Evolutionary conservation across 2,797 vertebrate genomes (phyloP).

Genomic region (Steatocranus sp.): DNA sequence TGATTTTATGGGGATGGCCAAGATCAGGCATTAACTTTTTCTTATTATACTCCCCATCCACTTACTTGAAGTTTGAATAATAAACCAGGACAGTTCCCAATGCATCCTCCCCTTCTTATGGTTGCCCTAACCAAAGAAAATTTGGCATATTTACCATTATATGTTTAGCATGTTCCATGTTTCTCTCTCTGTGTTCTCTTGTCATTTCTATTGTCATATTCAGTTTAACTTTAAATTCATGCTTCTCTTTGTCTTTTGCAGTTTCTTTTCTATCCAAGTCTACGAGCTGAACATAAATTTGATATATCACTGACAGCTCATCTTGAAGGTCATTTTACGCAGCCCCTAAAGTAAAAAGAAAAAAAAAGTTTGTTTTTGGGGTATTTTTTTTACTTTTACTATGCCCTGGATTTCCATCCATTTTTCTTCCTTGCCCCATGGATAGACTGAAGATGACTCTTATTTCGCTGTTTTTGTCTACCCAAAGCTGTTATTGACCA

Average conservation of each 20-base stretch:
- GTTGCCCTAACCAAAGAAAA: background rate
- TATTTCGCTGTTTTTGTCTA: background rate
- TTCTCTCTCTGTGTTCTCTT: background rate
- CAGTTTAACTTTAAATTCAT: background rate
- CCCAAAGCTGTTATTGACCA: background rate
- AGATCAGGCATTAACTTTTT: background rate
- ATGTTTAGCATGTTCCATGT: background rate
- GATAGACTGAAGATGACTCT: background rate
- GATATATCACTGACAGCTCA: background rate
- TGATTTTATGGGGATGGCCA: background rate
- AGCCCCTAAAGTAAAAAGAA: background rate
- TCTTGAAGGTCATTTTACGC: background rate
- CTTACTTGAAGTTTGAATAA: background rate
- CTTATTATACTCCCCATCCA: rapidly evolving
- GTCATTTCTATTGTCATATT: background rate
- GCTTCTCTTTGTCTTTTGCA: background rate
- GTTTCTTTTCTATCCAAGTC: constrained; percentile 1
- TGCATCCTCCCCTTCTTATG: background rate
- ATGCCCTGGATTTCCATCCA: background rate
- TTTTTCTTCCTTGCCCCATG: background rate
- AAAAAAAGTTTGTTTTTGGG: background rate
- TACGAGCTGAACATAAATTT: background rate
- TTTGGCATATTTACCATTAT: background rate
- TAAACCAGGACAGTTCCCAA: background rate
- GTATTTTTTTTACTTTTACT: background rate